A percentile compares a stretch with the other conserved stretches of the same genome.
phyloP scores from a whole-genome alignment of 92 coral and sea anemone genomes.

The Anthopleura xanthogrammica region DNA sequence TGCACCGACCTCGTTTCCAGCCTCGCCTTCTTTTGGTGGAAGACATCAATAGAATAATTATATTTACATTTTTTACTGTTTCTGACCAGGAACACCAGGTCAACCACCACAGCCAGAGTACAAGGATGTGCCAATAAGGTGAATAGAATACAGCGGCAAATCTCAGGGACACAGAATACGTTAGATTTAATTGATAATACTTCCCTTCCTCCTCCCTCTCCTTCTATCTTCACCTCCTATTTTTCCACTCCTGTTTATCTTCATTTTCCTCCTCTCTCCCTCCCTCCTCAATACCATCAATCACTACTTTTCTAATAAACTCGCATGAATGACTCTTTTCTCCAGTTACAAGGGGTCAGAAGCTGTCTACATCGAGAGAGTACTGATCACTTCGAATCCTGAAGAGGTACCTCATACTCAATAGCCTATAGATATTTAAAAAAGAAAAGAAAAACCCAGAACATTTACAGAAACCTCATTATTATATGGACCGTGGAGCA shows the following conservation, averaged over 20 bases:
- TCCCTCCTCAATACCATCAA: no score
- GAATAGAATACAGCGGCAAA: background rate
- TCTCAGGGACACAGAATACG: no score
- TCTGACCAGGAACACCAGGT: constrained; percentile 61
- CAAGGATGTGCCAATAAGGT: constrained; percentile 94
- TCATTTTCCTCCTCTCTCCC: background rate
- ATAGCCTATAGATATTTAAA: background rate
- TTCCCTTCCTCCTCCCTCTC: no score
- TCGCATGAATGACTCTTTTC: background rate
- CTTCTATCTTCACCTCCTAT: background rate
- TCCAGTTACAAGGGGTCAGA: constrained; percentile 78
- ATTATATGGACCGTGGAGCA: no score
- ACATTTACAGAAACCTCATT: no score
- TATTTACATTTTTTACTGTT: background rate
- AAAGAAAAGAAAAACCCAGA: no score
- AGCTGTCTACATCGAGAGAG: constrained; percentile 79
- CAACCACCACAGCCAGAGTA: constrained; percentile 85
- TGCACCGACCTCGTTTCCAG: no score
- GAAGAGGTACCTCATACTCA: constrained; percentile 59
- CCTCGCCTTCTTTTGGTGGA: no score
- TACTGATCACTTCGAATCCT: constrained; percentile 78
- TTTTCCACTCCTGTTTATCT: background rate
- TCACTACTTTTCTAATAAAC: background rate
- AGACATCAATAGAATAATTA: no score
- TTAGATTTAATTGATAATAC: no score